Percentiles rank a stretch among this genome's conserved stretches.
Conservation (phyloP, 2,113 vertebrate genomes). For the Gobiocypris rarus region DNA sequence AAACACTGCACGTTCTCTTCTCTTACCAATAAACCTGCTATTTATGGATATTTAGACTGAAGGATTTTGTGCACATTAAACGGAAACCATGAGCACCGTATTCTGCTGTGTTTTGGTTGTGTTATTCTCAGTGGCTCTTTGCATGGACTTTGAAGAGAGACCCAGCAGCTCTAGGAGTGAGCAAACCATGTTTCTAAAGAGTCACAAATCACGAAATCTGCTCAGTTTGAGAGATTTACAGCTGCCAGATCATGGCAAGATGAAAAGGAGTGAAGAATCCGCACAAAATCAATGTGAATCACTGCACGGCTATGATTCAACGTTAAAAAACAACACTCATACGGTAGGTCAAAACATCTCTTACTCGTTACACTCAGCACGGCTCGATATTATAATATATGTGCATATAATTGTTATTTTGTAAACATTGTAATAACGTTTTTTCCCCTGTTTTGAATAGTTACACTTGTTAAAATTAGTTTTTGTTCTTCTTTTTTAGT, state of each 20-base stretch:
- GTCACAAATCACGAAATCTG: conserved; percentile 24
- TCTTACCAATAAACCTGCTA: conserved; percentile 4
- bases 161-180: conserved; percentile 37
- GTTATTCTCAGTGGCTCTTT: conserved; percentile 56
- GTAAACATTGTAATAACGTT: too few relatives aligned
- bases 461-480: neutral
- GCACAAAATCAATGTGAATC: conserved; percentile 71
- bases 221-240: conserved; percentile 58
- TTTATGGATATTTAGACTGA: neutral
- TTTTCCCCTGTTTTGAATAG: neutral
- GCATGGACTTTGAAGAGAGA: conserved; percentile 61
- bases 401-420: neutral
- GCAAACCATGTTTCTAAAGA: conserved; percentile 53
- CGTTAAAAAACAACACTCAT: conserved; percentile 84
- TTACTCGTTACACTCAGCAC: neutral
- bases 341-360: conserved; percentile 64
- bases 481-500: neutral
- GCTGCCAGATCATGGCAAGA: conserved; percentile 51
- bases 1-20: neutral
- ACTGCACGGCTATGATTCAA: conserved; percentile 68
- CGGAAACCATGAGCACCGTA: conserved; percentile 66
- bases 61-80: neutral
- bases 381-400: neutral
- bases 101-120: conserved; percentile 59
- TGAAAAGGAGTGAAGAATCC: conserved; percentile 61